phyloP scores from a whole-genome alignment of 2,113 vertebrate genomes.

The Chlamydotis undulata region DNA sequence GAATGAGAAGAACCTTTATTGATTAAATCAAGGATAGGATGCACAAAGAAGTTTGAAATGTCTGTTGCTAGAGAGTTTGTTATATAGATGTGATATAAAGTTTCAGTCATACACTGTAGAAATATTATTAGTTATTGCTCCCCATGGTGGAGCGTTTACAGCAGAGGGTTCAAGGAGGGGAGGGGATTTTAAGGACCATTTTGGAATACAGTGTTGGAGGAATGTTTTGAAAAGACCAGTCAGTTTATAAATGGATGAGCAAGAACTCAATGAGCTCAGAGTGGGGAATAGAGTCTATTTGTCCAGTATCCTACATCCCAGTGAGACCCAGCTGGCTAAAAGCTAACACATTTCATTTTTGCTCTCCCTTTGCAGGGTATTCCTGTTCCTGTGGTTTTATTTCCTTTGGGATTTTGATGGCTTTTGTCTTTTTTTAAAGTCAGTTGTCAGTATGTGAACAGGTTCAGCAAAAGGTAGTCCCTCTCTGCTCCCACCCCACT shows the following conservation, averaged over 20 bases:
- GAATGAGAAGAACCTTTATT: neutral
- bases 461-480: neutral
- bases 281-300: neutral
- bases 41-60: neutral
- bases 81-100: neutral
- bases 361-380: neutral
- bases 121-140: neutral
- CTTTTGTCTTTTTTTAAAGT: neutral
- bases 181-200: neutral
- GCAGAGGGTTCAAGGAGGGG: neutral
- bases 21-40: neutral
- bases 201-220: neutral
- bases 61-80: neutral
- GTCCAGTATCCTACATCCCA: neutral
- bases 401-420: neutral
- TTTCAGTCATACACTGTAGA: neutral
- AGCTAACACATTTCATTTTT: neutral
- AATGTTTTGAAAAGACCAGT: neutral
- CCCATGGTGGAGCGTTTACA: neutral
- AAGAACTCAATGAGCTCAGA: neutral
- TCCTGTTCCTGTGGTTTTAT: neutral
- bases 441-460: neutral
- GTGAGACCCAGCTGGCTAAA: neutral
- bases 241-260: neutral
- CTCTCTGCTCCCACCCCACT: rapidly evolving